Base-by-base conservation (phyloP, 37 sponge, comb jelly and placozoan species). In the Lycopodina hypogea region DNA sequence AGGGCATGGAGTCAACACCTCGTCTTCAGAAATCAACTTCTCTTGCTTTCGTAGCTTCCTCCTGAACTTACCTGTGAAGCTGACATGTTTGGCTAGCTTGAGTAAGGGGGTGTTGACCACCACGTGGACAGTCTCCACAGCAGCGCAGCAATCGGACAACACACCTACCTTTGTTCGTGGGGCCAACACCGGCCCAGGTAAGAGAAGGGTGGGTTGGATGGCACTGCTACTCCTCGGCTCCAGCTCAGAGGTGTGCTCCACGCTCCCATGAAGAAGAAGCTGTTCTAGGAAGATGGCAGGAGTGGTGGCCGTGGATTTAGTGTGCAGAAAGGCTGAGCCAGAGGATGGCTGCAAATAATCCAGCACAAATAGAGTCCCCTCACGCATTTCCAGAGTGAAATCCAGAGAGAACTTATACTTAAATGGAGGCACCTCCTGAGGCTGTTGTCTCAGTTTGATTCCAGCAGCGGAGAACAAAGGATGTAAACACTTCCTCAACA, bases 231-330 rank as follows among this genome's bases (percentile, higher is more conserved):
- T 72, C 28, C 30, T 26, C 7, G 66, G 17, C 35, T 65, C 66
- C 4, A 65, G 12, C 34, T 78, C 41, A 19, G 74, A 34, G 53
- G 18, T 24, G 63, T 71, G 70, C 34, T 78, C 41, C 33, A 84
- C 3, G 17, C 61, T 41, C 8, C 85, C 79, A 8, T 36, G 26
- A 1, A 84, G 61, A 18, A 28, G 45, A 6, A 84, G 4, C 33
- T 84, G 85, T 0, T 78, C 52, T 30, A 41, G 34, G 19, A 84
- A n/a, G n/a, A 84, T 38, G 32, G 35, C 78, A 11, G 85, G 78
- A 32, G 24, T 51, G 42, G 59, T 22, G 50, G 26, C 67, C 1
- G 56, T 55, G 42, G 29, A 17, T 14, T 52, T 32, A 12, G 75
- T 35, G 57, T 14, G 33, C 19, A 55, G 1, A 33, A 21, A 30